Evolutionary conservation across 1,140 invertebrate species (phyloP), one percentile per base, ranked within the genome.

Genomic region (Leptopilina boulardi): DNA sequence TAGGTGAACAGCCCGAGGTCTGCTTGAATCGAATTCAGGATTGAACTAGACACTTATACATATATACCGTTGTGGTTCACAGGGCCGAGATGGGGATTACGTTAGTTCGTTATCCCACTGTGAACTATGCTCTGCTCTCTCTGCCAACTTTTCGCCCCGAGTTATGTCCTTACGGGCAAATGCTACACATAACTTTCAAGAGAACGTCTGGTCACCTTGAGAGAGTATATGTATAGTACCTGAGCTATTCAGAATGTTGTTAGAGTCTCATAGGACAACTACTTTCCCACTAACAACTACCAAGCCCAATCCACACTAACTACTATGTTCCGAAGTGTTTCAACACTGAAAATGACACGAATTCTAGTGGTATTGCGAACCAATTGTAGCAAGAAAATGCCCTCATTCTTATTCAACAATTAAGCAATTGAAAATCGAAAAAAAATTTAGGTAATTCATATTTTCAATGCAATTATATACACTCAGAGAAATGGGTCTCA

Each of bases 151-250:
- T 83, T 56, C 77, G 77, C 72, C n/a, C 47, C 44, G 82, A 84
- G 80, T 84, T 83, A 84, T 84, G 80, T 80, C 80, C 82, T 83
- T 74, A 77, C 77, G 80, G 80, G 82, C 82, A 83, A 84, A 84
- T 80, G 77, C 74, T 83, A 77, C 59, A 76, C 82, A 82, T 83
- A 84, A 84, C 83, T 84, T 83, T 44, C 11, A 59, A 30, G 59
- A 30, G 23, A 30, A 66, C 59, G 59, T n/a, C 51, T 54, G 51
- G 51, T 54, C 51, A 54, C 21, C 51, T 21, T 54, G 11, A 13
- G n/a, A n/a, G n/a, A n/a, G n/a, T n/a, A n/a, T n/a, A n/a, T n/a
- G 26, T 66, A 30, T 66, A 66, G 56, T 21, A 26, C 54, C 21
- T 56, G 54, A 23, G 21, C 54, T 59, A 59, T 59, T 59, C 56